Evolutionary conservation across 1,140 invertebrate species (phyloP).

Genomic region (Manduca sexta): DNA sequence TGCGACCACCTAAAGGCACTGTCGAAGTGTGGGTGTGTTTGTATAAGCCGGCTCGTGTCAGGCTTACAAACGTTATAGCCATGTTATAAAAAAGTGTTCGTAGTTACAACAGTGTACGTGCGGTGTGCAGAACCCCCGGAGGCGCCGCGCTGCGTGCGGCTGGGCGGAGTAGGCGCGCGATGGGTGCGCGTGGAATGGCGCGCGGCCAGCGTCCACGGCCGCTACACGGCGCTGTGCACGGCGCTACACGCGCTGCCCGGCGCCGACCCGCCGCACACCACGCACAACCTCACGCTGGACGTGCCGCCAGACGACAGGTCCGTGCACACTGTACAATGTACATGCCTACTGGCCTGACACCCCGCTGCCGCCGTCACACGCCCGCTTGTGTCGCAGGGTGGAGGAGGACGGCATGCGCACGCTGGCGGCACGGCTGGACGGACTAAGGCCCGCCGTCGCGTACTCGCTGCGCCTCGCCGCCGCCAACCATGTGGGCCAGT

Average conservation of each 20-base stretch:
- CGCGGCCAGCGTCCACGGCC: slow-evolving; percentile 1
- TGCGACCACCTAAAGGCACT: too few species aligned
- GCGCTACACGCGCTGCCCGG: slow-evolving; percentile 26
- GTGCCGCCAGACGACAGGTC: slow-evolving; percentile 19
- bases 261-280: slow-evolving; percentile 10
- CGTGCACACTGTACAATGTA: background rate
- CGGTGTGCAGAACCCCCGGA: slow-evolving; percentile 39
- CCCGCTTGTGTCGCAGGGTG: background rate
- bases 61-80: too few species aligned
- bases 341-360: background rate
- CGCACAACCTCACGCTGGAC: slow-evolving; percentile 32
- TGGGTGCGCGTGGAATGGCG: slow-evolving; percentile 43
- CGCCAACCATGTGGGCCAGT: slow-evolving; percentile 81
- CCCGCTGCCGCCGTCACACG: background rate
- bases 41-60: too few species aligned
- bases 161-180: slow-evolving; percentile 30
- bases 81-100: too few species aligned
- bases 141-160: slow-evolving; percentile 27
- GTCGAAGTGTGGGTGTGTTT: too few species aligned
- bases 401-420: slow-evolving; percentile 2
- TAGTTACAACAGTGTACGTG: too few species aligned
- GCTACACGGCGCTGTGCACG: slow-evolving; percentile 28
- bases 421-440: slow-evolving; percentile 21
- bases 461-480: slow-evolving; percentile 77
- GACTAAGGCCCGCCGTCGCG: slow-evolving; percentile 29